Base-by-base conservation (phyloP, 1,140 invertebrate species). In the Trissolcus basalis region DNA sequence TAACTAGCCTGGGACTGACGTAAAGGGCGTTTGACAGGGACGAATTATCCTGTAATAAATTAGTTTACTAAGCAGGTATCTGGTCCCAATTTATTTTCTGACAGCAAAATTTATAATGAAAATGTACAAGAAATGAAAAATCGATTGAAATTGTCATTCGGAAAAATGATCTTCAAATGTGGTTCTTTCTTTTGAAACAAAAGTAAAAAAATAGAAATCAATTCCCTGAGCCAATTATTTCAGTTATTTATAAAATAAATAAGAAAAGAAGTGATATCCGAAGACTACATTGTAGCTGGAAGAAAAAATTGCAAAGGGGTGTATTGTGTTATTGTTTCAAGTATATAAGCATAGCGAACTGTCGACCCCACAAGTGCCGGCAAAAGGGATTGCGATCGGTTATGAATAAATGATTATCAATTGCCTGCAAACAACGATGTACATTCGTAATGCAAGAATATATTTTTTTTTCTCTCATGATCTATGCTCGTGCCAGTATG, bases 361-460 rank as follows among this genome's bases (percentile, higher is more conserved):
- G 48, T 54, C 60, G 74, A 77, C 75, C 75, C 69, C 60, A 68
- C 64, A 64, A 68, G 72, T 68, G 64, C 58, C 53, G 41, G 60
- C 54, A 64, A 70, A 72, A 78, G 69, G 75, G 64, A 77, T 50
- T 70, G 74, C 68, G 58, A 78, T 78, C 75, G 65, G 64, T 68
- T 69, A 73, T 78, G 75, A 78, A 78, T 78, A 78, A 78, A 73
- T 78, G 69, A 78, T 78, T 78, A 78, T 78, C 69, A 78, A 78
- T 78, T 60, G 64, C 43, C 60, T 55, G 58, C 69, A 55, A 77
- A 69, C 75, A 60, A 51, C 54, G 47, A 59, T 49, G 65, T 39
- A 56, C 61, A 74, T 68, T 56, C 10, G 4, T 45, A 60, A 51
- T 56, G 45, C 75, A 60, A 70, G 65, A 64, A 65, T 63, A 32